These are phyloP conservation scores for Cotesia congregata DNA, from an alignment of 2,888 invertebrate genomes.

Conservation along the genomic window DNA sequence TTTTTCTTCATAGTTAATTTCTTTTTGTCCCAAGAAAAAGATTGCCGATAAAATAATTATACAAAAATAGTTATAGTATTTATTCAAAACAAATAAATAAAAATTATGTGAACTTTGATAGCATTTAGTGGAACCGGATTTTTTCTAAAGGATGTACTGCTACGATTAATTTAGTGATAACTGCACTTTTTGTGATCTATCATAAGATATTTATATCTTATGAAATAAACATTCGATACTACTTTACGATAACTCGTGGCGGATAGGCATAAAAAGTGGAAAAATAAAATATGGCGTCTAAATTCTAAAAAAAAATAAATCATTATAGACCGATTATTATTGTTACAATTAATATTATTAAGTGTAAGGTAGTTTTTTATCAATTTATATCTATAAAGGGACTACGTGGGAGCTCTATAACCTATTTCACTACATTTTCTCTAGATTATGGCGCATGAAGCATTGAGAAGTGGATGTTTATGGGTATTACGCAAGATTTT, in stretches of 20 bases:
- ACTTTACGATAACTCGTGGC: conserved; percentile 43
- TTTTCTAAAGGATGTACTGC: not conserved
- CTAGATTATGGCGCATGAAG: conserved; percentile 17
- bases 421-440: conserved; percentile 15
- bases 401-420: not conserved
- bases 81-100: not conserved
- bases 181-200: not conserved
- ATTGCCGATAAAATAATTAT: not conserved
- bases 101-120: not conserved
- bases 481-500: not conserved
- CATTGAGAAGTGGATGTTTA: conserved; percentile 14
- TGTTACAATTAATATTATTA: not conserved
- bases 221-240: not conserved
- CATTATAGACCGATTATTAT: not conserved
- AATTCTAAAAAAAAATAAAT: not conserved
- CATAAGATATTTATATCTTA: not conserved
- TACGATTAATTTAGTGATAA: conserved; percentile 11
- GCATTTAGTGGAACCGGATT: too few relatives aligned
- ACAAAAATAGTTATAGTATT: not conserved
- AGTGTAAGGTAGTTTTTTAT: not conserved
- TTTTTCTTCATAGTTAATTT: not conserved
- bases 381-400: not conserved
- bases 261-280: conserved; percentile 39
- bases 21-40: not conserved
- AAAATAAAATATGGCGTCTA: not conserved